These are phyloP conservation scores for Drosophila ironensis DNA, from an alignment of 1,140 invertebrate species.

Conservation along the genomic window DNA sequence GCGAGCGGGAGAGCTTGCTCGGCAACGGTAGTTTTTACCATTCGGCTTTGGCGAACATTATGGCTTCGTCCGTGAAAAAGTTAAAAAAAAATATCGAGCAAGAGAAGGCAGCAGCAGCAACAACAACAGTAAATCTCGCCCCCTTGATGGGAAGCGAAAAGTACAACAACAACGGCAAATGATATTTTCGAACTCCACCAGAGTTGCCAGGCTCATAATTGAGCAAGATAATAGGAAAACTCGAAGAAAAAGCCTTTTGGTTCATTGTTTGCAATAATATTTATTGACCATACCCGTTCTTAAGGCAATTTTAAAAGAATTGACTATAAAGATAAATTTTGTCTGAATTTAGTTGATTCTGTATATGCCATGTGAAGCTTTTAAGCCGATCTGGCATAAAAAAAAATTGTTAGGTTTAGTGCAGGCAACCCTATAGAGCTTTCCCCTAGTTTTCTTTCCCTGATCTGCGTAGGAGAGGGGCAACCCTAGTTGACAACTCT, in stretches of 20 bases:
- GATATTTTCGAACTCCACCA: slow-evolving; percentile 72
- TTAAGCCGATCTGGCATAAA: no score
- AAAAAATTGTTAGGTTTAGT: no score
- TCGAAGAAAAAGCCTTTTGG: no score
- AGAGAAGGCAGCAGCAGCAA: slow-evolving; percentile 46
- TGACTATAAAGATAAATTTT: no score
- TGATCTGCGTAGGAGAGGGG: not conserved
- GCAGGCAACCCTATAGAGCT: not conserved
- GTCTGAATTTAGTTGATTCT: no score
- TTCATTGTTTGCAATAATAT: no score
- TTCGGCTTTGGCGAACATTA: slow-evolving; percentile 60
- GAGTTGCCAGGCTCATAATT: slow-evolving; percentile 44
- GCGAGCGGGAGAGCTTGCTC: slow-evolving; percentile 38
- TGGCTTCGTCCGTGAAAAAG: slow-evolving; percentile 54
- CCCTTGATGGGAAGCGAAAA: slow-evolving; percentile 36
- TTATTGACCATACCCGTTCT: no score
- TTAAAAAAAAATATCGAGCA: not conserved
- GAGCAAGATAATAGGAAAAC: no score
- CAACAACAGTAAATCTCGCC: no score
- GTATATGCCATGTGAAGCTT: no score
- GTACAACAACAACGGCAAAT: slow-evolving; percentile 34
- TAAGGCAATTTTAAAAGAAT: no score
- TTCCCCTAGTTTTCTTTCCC: not conserved
- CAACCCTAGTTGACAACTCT: slow-evolving; percentile 53
- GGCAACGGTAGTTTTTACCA: slow-evolving; percentile 61